Evolutionary conservation across 92 coral and sea anemone genomes (phyloP).

Genomic region (Nematostella vectensis): DNA sequence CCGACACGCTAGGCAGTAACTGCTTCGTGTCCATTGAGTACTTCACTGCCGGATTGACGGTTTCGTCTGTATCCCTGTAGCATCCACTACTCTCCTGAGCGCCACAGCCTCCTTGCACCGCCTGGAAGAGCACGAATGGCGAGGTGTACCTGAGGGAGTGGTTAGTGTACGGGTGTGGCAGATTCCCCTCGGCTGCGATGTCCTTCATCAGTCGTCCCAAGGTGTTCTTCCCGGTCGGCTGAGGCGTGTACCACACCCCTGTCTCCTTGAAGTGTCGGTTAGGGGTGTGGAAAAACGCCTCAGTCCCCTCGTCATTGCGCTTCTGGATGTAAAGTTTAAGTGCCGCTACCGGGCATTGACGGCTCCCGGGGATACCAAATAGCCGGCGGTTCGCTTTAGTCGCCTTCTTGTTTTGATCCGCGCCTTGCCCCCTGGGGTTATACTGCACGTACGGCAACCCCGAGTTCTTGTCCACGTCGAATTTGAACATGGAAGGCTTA

Average conservation of each 20-base stretch:
- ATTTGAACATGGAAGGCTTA: slow-evolving; percentile 62
- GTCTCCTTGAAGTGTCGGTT: slow-evolving; percentile 66
- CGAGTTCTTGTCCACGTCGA: slow-evolving; percentile 48
- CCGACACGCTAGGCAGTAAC: slow-evolving; percentile 5
- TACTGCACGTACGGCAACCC: slow-evolving; percentile 51
- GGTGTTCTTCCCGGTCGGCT: slow-evolving; percentile 64
- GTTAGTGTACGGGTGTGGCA: slow-evolving; percentile 50
- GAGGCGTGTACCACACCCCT: slow-evolving; percentile 65
- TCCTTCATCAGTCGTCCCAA: slow-evolving; percentile 65
- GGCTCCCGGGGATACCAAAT: slow-evolving; percentile 63
- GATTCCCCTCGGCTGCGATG: slow-evolving; percentile 58
- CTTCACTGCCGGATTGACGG: background rate
- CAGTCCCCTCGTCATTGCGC: slow-evolving; percentile 44
- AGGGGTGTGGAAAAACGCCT: slow-evolving; percentile 70
- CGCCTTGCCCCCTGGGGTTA: slow-evolving; percentile 30
- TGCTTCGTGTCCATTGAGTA: background rate
- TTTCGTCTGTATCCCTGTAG: slow-evolving; percentile 10
- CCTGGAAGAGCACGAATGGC: slow-evolving; percentile 61
- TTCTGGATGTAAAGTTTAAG: slow-evolving; percentile 58
- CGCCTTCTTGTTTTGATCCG: slow-evolving; percentile 24
- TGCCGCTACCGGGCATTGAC: slow-evolving; percentile 67
- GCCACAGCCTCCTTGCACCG: slow-evolving; percentile 22
- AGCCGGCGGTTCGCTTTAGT: slow-evolving; percentile 44
- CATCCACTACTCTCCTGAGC: slow-evolving; percentile 1
- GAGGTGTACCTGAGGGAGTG: slow-evolving; percentile 73